Percentiles rank a stretch among this genome's conserved stretches.
Conservation (phyloP, 1,140 invertebrate genomes). For the Drosophila parabipectinata region DNA sequence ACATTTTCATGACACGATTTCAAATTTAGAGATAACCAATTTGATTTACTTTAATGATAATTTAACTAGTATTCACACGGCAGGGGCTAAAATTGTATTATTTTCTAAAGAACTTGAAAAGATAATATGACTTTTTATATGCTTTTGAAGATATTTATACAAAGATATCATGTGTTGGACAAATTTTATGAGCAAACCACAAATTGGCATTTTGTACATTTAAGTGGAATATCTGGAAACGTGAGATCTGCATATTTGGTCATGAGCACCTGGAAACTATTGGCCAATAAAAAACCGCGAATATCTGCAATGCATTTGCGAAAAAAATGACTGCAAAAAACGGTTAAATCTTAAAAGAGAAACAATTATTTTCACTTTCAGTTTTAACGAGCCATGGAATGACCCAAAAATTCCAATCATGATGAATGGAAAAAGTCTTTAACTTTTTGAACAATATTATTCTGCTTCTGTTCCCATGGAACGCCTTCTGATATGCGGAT, state of each 20-base stretch:
- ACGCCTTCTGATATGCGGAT: slow-evolving; percentile 54
- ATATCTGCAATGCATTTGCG: slow-evolving; percentile 1
- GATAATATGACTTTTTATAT: slow-evolving; percentile 6
- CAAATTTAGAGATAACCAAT: slow-evolving; percentile 28
- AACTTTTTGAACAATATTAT: slow-evolving; percentile 27
- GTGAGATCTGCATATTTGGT: slow-evolving; percentile 30
- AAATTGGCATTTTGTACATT: not conserved
- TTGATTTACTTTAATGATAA: slow-evolving; percentile 23
- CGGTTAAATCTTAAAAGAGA: not conserved
- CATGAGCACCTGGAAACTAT: slow-evolving; percentile 4
- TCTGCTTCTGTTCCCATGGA: slow-evolving; percentile 46
- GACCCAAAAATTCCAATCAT: slow-evolving; percentile 59
- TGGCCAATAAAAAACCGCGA: not conserved
- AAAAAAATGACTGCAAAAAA: not conserved
- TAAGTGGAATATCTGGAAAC: slow-evolving; percentile 17
- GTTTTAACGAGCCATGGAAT: slow-evolving; percentile 36
- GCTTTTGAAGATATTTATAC: slow-evolving; percentile 17
- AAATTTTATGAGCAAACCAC: slow-evolving; percentile 12
- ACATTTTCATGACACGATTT: slow-evolving; percentile 43
- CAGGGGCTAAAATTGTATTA: slow-evolving; percentile 21
- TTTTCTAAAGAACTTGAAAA: not conserved
- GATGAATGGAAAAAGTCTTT: slow-evolving; percentile 41
- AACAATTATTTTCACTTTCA: slow-evolving; percentile 14
- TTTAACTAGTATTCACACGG: slow-evolving; percentile 5
- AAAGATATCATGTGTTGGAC: slow-evolving; percentile 3